Evolutionary conservation across 2,797 vertebrate genomes (phyloP), one percentile per base, ranked within the genome.

Genomic region (Anableps anableps): DNA sequence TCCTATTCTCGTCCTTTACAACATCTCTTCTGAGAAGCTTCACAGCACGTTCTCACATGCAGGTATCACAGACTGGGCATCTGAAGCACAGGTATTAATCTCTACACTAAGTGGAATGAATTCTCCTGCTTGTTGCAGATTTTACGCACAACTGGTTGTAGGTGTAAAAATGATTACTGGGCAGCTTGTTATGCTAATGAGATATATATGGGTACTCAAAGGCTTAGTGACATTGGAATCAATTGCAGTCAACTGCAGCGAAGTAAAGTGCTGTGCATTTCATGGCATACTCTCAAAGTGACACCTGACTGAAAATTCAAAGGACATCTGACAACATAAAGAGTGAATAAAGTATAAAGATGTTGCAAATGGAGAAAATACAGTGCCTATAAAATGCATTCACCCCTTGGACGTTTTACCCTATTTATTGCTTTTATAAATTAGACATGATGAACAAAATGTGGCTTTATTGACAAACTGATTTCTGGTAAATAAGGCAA

Each of bases 131-230:
- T 51, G 78, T 70, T 72, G 62, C 51, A 14, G 53, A 79, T 87
- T 89, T 89, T 83, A 88, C 83, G 77, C 13, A 17, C 58, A 72
- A 75, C 86, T 74, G 78, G 75, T 53, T 85, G 80, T 77, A 80
- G 83, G 76, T 77, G 83, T 78, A 76, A 71, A 21, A 53, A 73
- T 83, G 84, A 89, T 82, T 88, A 85, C 86, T 76, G 51, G 45
- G 36, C 50, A 78, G 84, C 83, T 75, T 89, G 64, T 78, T 80
- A 88, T 89, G 87, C 79, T 88, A 90, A 91, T 91, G 80, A 87
- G 53, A 90, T 82, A 83, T 83, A 83, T 83, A 86, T 80, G 80
- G 86, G 43, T 80, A 79, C 14, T 72, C 14, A 45, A 62, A 26
- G 78, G 70, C 38, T 31, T 72, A 6, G 9, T 68, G 73, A 84